Base-by-base conservation (phyloP, 2,888 invertebrate species). In the Mesochorus sp. region DNA sequence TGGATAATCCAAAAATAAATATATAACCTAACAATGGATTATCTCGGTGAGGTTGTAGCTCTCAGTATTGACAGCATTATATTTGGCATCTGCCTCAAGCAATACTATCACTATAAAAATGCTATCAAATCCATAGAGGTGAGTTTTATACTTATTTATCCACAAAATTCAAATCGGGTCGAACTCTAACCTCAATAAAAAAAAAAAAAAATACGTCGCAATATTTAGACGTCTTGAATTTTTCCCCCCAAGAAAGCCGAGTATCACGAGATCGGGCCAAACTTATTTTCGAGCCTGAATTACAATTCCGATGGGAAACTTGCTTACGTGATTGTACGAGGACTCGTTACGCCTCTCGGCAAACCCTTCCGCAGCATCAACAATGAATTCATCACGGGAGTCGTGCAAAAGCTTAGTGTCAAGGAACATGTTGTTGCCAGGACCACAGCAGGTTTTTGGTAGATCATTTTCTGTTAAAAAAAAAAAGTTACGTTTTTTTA, bases 381-480 rank as follows among this genome's bases (percentile, higher is more conserved):
- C 89, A 95, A 95, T 86, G 94, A 94, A 67, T 93, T 94, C 66
- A 93, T 96, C 1, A 94, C 94, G 19, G 97, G 97, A 44, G 97
- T 97, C 4, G 92, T 97, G 47, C 96, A 97, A 88, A 94, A 95
- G 82, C 92, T 97, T 62, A 95, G 95, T 85, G 94, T 96, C 51
- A 95, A 95, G 86, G 96, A 97, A 91, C 96, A 96, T 92, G 94
- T 96, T 3, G 94, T 96, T 80, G 95, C 96, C n/a, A 92, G 96
- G 84, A 95, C 95, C 31, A 94, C 95, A 3, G 95, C 95, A n/a
- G 97, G 97, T 2, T 96, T 96, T 91, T 97, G 97, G 97, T 92
- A 85, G 75, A 71, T 62, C 5, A 12, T 17, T 2, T 12, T 37
- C n/a, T n/a, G n/a, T n/a, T n/a, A n/a, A n/a, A n/a, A n/a, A n/a